Conservation (phyloP, 1,140 invertebrate genomes). For the Drosophila nigrodunni region DNA sequence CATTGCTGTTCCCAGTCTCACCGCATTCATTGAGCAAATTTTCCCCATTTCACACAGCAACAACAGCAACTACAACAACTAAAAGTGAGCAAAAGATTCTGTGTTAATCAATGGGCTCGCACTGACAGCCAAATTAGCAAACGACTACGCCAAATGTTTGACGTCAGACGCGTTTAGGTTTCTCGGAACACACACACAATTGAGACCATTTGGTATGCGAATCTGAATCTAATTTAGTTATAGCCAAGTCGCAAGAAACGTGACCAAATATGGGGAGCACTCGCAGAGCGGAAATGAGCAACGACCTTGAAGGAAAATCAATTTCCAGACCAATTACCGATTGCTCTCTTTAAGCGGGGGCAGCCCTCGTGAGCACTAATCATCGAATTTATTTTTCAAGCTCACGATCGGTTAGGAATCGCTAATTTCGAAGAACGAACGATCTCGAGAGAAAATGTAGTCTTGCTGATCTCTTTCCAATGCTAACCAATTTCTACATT, state of each 20-base stretch:
- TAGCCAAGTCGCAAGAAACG: slow-evolving; percentile 53
- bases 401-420: too few relatives aligned
- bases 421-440: too few relatives aligned
- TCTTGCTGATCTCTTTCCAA: too few relatives aligned
- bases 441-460: too few relatives aligned
- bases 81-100: slow-evolving; percentile 17
- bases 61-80: slow-evolving; percentile 17
- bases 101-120: slow-evolving; percentile 60
- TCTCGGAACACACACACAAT: slow-evolving; percentile 16
- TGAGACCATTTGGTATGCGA: slow-evolving; percentile 1
- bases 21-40: slow-evolving; percentile 70
- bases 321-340: slow-evolving; percentile 10
- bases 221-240: slow-evolving; percentile 32
- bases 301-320: slow-evolving; percentile 28
- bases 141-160: slow-evolving; percentile 55
- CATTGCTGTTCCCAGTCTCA: slow-evolving; percentile 11
- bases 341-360: background rate
- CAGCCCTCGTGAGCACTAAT: too few relatives aligned
- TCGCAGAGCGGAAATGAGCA: slow-evolving; percentile 30
- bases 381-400: too few relatives aligned
- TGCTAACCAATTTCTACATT: too few relatives aligned
- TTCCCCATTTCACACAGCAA: slow-evolving; percentile 45
- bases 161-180: slow-evolving; percentile 52
- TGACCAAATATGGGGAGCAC: slow-evolving; percentile 71
- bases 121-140: slow-evolving; percentile 66